phyloP scores from a whole-genome alignment of 2,797 vertebrate species.

The Betta splendens region DNA sequence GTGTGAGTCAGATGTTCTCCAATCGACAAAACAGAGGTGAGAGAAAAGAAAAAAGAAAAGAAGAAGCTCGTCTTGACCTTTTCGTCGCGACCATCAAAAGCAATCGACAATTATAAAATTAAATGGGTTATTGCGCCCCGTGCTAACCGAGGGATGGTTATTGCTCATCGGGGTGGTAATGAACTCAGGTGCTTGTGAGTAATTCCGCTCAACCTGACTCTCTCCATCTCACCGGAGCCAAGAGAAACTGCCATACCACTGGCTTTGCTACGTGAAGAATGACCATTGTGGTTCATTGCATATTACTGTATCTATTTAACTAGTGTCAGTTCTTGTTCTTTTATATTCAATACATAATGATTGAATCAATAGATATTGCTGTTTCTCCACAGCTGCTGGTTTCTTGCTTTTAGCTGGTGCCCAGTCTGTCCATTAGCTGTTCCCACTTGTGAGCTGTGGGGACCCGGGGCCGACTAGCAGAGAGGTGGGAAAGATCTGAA shows the following conservation, averaged over 20 bases:
- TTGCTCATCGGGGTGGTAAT: constrained; percentile 67
- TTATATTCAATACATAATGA: too few species aligned
- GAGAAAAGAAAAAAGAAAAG: neutral
- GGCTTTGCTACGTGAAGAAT: neutral
- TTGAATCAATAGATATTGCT: neutral
- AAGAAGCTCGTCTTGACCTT: constrained; percentile 37
- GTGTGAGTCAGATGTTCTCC: constrained; percentile 26
- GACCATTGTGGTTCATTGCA: too few species aligned
- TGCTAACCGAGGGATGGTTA: constrained; percentile 65
- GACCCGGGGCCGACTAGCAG: neutral
- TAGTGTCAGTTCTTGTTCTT: too few species aligned
- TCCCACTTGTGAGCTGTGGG: neutral
- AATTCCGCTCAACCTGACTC: constrained; percentile 26
- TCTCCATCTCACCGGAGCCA: constrained; percentile 9
- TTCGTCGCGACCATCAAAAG: constrained; percentile 38
- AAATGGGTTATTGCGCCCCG: constrained; percentile 53
- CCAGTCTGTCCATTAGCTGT: neutral
- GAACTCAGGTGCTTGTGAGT: constrained; percentile 63
- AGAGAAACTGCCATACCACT: neutral
- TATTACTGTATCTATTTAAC: too few species aligned
- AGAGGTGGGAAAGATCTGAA: neutral
- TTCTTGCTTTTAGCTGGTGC: neutral
- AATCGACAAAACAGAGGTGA: neutral
- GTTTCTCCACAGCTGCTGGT: neutral
- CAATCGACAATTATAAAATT: constrained; percentile 69